Evolutionary conservation across 2,888 invertebrate genomes (phyloP).

Genomic region (Ophion costatus): DNA sequence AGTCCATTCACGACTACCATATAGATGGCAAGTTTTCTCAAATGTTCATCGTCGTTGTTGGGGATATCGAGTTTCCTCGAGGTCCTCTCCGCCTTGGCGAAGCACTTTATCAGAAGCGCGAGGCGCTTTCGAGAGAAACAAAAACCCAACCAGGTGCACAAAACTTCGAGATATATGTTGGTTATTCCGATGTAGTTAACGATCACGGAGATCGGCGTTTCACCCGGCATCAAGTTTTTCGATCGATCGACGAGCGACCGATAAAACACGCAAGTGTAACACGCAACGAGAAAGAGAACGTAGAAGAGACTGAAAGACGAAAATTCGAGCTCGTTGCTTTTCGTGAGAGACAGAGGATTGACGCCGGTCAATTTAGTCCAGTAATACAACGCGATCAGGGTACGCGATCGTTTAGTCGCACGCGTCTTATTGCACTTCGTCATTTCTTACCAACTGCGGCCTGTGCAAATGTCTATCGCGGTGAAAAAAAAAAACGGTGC

Average conservation of each 20-base stretch:
- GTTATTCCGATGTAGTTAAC: conserved; percentile 6
- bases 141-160: conserved; percentile 14
- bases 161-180: conserved; percentile 5
- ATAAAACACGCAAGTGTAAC: conserved; percentile 12
- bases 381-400: conserved; percentile 33
- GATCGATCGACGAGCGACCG: conserved; percentile 1
- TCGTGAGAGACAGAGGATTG: conserved; percentile 40
- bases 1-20: not conserved
- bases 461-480: not conserved
- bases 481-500: not conserved
- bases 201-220: conserved; percentile 31
- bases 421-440: not conserved
- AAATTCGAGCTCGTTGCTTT: conserved; percentile 24
- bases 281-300: conserved; percentile 7
- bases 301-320: conserved; percentile 37
- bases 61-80: conserved; percentile 32
- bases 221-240: not conserved
- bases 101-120: conserved; percentile 10
- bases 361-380: conserved; percentile 52
- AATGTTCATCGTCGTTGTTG: conserved; percentile 12
- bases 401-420: conserved; percentile 28
- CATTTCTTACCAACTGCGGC: conserved; percentile 12
- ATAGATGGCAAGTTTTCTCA: conserved; percentile 5
- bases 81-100: conserved; percentile 1
- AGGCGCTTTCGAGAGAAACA: conserved; percentile 34